Percentiles rank a stretch among this genome's conserved stretches.
Evolutionary conservation across 53 echinoderm and acorn worm genomes (phyloP).

Genomic region (Astropecten irregularis): DNA sequence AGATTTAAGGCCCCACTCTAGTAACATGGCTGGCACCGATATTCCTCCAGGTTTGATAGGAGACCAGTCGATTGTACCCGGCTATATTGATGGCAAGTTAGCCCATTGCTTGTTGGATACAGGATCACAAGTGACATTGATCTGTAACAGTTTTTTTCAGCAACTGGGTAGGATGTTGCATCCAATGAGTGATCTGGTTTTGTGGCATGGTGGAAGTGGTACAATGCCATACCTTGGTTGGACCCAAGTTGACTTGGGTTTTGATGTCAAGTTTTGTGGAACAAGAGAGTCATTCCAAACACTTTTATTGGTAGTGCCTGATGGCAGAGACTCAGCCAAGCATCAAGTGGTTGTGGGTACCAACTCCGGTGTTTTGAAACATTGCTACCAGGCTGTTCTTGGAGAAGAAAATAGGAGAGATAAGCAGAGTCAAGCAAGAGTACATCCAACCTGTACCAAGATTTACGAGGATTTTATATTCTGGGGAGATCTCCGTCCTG

Average conservation of each 20-base stretch:
- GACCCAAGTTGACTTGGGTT: conserved; percentile 19
- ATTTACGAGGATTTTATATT: background rate
- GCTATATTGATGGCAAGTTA: background rate
- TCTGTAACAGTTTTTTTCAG: conserved; percentile 41
- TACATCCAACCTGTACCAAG: conserved; percentile 6
- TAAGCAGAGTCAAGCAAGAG: background rate
- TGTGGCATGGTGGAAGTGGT: conserved; percentile 71
- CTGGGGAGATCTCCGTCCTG: background rate
- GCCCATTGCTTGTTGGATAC: conserved; percentile 7
- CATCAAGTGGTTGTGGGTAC: conserved; percentile 40
- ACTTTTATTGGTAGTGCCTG: conserved; percentile 40
- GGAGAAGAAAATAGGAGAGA: background rate
- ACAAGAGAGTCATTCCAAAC: conserved; percentile 27
- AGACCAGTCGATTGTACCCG: background rate
- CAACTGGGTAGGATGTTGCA: conserved; percentile 14
- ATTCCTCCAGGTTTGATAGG: background rate
- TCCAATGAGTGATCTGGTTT: conserved; percentile 48
- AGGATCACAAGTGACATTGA: background rate
- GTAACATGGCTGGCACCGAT: background rate
- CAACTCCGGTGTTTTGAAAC: conserved; percentile 16
- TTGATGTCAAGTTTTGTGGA: conserved; percentile 21
- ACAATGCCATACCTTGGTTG: conserved; percentile 55
- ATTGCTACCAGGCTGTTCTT: background rate
- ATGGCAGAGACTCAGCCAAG: background rate
- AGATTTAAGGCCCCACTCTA: background rate